Evolutionary conservation across 2,797 vertebrate genomes (phyloP).

Genomic region (Thunnus albacares): DNA sequence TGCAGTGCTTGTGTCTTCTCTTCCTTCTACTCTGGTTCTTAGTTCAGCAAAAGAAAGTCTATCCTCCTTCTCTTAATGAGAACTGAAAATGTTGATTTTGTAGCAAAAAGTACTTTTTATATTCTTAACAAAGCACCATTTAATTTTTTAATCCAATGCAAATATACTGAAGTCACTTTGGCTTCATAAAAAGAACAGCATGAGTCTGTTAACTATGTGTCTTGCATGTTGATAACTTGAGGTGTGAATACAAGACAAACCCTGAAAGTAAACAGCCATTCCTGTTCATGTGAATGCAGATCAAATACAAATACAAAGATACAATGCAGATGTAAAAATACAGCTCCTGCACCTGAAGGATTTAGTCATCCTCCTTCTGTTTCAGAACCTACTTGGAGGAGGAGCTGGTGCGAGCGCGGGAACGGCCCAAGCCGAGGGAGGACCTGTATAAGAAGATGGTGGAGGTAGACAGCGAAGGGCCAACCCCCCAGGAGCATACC

Average conservation of each 20-base stretch:
- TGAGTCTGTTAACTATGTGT: not conserved
- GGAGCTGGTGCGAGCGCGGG: constrained; percentile 94
- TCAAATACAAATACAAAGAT: no score
- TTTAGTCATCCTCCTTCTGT: constrained; percentile 17
- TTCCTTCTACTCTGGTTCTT: not conserved
- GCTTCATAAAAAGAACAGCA: not conserved
- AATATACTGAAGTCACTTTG: not conserved
- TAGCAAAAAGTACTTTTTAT: not conserved
- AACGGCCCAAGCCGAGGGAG: constrained; percentile 93
- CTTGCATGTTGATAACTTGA: not conserved
- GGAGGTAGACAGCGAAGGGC: constrained; percentile 93
- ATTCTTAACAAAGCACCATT: not conserved
- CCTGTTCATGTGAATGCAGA: not conserved
- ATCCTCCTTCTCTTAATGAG: not conserved
- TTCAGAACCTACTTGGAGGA: constrained; percentile 97
- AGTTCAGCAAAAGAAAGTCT: not conserved
- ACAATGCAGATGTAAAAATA: constrained; percentile 12
- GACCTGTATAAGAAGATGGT: constrained; percentile 99
- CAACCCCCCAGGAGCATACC: constrained; percentile 91
- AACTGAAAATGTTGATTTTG: no score
- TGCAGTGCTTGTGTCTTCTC: not conserved
- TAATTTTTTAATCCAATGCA: not conserved
- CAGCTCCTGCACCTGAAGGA: constrained; percentile 20
- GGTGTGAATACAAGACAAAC: constrained; percentile 12
- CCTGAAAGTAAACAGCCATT: constrained; percentile 36